These are phyloP conservation scores for Cacatua alba DNA, from an alignment of 2,113 vertebrate species.

Conservation along the genomic window DNA sequence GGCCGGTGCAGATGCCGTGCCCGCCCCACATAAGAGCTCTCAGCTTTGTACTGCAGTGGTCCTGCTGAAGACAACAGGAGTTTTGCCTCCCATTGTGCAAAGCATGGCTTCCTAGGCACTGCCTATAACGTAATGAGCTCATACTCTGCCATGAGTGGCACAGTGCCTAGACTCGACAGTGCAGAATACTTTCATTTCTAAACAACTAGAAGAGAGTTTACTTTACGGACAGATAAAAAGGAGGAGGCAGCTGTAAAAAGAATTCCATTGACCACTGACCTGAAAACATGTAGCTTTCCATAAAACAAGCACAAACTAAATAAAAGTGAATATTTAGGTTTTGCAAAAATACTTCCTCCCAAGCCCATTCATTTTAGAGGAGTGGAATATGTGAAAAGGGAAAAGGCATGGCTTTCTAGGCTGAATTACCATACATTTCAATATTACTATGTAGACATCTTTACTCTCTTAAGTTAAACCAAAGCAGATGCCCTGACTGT, in stretches of 20 bases:
- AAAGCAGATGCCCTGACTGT: neutral
- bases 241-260: conserved; percentile 72
- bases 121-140: neutral
- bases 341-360: neutral
- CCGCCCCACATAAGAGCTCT: conserved; percentile 72
- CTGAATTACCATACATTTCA: neutral
- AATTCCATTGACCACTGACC: conserved; percentile 64
- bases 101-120: neutral
- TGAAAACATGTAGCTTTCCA: conserved; percentile 58
- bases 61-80: neutral
- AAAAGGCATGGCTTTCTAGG: neutral
- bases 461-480: neutral
- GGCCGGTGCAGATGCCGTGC: conserved; percentile 97
- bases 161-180: neutral
- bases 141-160: neutral
- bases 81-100: neutral
- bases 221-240: conserved; percentile 71
- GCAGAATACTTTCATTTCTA: conserved; percentile 38
- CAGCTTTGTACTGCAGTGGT: accelerated
- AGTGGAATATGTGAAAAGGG: neutral
- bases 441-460: neutral
- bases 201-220: conserved; percentile 60
- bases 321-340: conserved; percentile 21
- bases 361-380: neutral
- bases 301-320: conserved; percentile 49